Evolutionary conservation across 2,888 invertebrate species (phyloP), one percentile per base, ranked within the genome.

Genomic region (Melipona bicolor): DNA sequence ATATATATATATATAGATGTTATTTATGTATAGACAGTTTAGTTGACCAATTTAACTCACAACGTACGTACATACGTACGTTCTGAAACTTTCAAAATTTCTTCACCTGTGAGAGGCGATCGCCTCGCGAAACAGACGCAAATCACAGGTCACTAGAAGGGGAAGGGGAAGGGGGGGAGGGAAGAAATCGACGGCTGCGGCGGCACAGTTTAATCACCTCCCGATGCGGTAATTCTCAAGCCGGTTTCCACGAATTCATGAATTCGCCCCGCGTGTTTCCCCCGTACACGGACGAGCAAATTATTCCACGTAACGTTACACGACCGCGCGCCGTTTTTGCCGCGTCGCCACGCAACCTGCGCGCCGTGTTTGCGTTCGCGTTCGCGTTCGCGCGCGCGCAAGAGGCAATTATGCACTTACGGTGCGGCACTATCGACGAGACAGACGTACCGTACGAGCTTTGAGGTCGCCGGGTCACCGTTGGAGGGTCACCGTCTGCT

Each of bases 381-480:
- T 62, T 73, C 64, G 72, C 67, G 74, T 64, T 49, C 32, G 71
- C 77, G 78, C 87, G 83, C 80, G 87, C 84, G 78, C 75, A 86
- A 78, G 70, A 88, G 77, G 88, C 87, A 89, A 89, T 89, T 89
- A 89, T 78, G 85, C 80, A 85, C 83, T 87, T 84, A 85, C 88
- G 87, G 87, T 83, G 86, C 77, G 65, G 83, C 84, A 79, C 81
- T 77, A 84, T 82, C 87, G 88, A 88, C 85, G 86, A 87, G 88
- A 76, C 84, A 77, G 79, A 83, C 89, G 77, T 71, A 77, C 82
- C 76, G 70, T 64, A 76, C 80, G 64, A 77, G 82, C 82, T 77
- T 74, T 76, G 81, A 76, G 89, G 89, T 87, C 85, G 83, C 36
- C 75, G 67, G 89, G 88, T 88, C 32, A 32, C 32, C 86, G 81